Evolutionary conservation across 2,888 invertebrate genomes (phyloP).

Genomic region (Hypomecis punctinalis): DNA sequence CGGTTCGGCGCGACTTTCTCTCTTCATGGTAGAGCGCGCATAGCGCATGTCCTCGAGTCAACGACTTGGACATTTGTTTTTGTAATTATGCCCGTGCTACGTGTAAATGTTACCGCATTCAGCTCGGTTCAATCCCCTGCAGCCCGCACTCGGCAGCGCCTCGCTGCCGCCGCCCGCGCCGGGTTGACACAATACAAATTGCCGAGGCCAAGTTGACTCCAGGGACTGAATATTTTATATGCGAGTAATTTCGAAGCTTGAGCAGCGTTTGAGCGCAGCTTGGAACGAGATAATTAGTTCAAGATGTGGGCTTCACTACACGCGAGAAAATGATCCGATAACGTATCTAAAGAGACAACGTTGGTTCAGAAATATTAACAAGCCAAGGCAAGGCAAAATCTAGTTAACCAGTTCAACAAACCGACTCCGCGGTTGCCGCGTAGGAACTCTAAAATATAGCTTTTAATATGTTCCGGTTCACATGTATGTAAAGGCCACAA

Average conservation of each 20-base stretch:
- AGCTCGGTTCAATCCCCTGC: conserved; percentile 46
- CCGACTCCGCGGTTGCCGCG: conserved; percentile 1
- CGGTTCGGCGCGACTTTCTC: conserved; percentile 66
- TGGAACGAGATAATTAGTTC: conserved; percentile 43
- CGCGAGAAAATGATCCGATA: conserved; percentile 11
- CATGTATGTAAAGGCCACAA: conserved; percentile 27
- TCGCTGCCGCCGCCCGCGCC: conserved; percentile 24
- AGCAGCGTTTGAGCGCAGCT: conserved; percentile 39
- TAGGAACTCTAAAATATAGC: conserved; percentile 15
- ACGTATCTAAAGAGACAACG: background rate
- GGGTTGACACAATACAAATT: conserved; percentile 53
- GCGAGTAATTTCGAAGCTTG: conserved; percentile 39
- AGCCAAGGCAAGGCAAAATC: background rate
- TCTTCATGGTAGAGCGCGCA: conserved; percentile 64
- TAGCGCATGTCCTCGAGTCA: conserved; percentile 57
- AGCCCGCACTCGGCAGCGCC: conserved; percentile 20
- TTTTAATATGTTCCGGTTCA: conserved; percentile 26
- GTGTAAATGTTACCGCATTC: conserved; percentile 54
- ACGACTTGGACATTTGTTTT: conserved; percentile 61
- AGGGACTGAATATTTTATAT: conserved; percentile 46
- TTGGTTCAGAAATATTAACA: background rate
- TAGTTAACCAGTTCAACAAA: background rate
- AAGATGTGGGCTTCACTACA: conserved; percentile 25
- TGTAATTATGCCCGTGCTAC: conserved; percentile 52
- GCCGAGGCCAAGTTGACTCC: conserved; percentile 48